Conservation (phyloP, 2,113 vertebrate genomes). For the Pithys albifrons region DNA sequence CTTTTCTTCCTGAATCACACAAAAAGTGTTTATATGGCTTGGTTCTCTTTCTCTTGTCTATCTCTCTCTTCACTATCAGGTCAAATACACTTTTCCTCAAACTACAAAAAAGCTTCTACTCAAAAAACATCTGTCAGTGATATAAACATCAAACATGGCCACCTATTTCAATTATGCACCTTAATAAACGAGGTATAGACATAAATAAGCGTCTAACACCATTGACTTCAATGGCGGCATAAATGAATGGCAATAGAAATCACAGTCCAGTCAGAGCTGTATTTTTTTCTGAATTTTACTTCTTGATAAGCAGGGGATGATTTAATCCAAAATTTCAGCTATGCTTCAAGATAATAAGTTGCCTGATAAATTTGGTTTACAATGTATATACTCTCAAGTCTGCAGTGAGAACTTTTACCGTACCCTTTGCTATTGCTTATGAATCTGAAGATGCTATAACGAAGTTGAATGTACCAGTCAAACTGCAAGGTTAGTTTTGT, state of each 20-base stretch:
- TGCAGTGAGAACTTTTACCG: background rate
- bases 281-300: background rate
- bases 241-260: background rate
- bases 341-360: background rate
- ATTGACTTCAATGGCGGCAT: background rate
- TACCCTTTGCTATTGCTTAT: background rate
- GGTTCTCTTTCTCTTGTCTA: background rate
- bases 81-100: background rate
- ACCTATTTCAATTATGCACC: background rate
- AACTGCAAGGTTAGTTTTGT: background rate
- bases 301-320: background rate
- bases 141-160: background rate
- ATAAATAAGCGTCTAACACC: background rate
- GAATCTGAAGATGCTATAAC: background rate
- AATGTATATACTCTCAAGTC: background rate
- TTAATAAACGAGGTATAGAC: background rate
- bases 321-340: background rate
- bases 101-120: background rate
- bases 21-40: background rate
- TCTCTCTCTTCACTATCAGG: background rate
- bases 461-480: background rate
- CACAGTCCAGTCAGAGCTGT: background rate
- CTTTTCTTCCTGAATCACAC: background rate
- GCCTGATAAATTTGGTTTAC: background rate
- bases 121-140: background rate